Evolutionary conservation across 2,113 vertebrate species (phyloP).

Genomic region (Protobothrops flavoviridis): DNA sequence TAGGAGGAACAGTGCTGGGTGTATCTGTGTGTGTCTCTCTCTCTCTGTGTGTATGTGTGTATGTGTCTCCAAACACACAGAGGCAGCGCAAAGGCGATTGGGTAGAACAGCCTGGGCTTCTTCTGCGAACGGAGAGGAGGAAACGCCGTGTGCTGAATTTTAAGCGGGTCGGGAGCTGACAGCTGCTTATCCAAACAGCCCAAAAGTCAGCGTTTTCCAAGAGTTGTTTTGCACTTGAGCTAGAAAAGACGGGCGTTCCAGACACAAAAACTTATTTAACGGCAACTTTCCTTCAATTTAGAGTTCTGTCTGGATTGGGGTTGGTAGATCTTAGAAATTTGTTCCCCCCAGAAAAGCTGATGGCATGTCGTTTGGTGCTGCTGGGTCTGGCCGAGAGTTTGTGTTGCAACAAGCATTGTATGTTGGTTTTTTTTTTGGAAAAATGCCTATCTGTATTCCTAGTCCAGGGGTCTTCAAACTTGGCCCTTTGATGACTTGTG

Average conservation of each 20-base stretch:
- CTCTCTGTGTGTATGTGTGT: not conserved
- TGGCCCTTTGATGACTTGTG: too few relatives aligned
- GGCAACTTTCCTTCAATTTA: too few relatives aligned
- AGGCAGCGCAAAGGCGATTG: not conserved
- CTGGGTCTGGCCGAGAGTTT: too few relatives aligned
- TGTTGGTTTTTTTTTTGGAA: too few relatives aligned
- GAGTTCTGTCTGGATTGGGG: not conserved
- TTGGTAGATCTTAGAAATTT: constrained; percentile 35
- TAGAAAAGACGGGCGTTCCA: constrained; percentile 39
- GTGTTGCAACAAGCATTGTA: too few relatives aligned
- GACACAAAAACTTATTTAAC: constrained; percentile 18
- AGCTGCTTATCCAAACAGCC: constrained; percentile 40
- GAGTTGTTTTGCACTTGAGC: constrained; percentile 40
- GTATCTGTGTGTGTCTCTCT: not conserved
- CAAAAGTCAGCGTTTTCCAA: constrained; percentile 59
- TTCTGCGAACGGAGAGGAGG: not conserved
- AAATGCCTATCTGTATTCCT: too few relatives aligned
- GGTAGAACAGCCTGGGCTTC: constrained; percentile 18
- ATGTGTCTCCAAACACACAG: not conserved
- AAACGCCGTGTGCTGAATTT: not conserved
- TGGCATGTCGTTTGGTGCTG: not conserved
- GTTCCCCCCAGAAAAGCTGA: not conserved
- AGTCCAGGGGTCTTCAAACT: too few relatives aligned
- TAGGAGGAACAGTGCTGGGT: not conserved
- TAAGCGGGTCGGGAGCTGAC: constrained; percentile 31